Evolutionary conservation across 1,140 invertebrate genomes (phyloP), one percentile per base, ranked within the genome.

Genomic region (Drosophila nigromelanica): DNA sequence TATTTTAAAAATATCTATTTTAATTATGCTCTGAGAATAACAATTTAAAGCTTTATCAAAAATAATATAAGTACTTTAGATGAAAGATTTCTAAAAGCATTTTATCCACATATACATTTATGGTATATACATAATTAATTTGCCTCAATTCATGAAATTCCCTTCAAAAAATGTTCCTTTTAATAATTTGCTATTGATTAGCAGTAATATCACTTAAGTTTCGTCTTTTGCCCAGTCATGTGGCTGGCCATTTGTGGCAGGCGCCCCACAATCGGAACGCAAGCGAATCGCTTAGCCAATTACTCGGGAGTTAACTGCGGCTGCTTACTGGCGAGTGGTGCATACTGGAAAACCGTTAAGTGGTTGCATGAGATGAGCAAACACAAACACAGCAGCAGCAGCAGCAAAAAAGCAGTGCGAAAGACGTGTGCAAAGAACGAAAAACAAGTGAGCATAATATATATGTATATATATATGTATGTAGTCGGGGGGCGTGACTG

Each of bases 211-310:
- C 33, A 40, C 14, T 66, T 30, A 47, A 35, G 45, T 12, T 21
- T 40, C 7, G 12, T 21, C 15, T 77, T 50, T 59, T 51, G 74
- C 74, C 42, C 59, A 73, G 74, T 87, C 74, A 81, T 81, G 63
- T 66, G 58, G 58, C 35, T 67, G 73, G 48, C 68, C 73, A 85
- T 74, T 87, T 80, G 62, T 72, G 69, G 47, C 52, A 43, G 43
- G 58, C 72, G 56, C 43, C 74, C 47, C 67, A 54, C 61, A 76
- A 78, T 62, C 81, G 61, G 42, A 85, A 83, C 58, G 80, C 76
- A 82, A 83, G 80, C 80, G 82, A 69, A 87, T 76, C 82, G 82
- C 83, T 89, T 81, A 66, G 82, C 78, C 82, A 87, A 87, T 87
- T 87, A 89, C 76, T 73, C 79, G 86, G 87, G 77, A 87, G 89